A percentile compares a stretch with the other conserved stretches of the same genome.
These are phyloP conservation scores for Rhinatrema bivittatum DNA, from an alignment of 2,797 vertebrate genomes.

Conservation along the genomic window DNA sequence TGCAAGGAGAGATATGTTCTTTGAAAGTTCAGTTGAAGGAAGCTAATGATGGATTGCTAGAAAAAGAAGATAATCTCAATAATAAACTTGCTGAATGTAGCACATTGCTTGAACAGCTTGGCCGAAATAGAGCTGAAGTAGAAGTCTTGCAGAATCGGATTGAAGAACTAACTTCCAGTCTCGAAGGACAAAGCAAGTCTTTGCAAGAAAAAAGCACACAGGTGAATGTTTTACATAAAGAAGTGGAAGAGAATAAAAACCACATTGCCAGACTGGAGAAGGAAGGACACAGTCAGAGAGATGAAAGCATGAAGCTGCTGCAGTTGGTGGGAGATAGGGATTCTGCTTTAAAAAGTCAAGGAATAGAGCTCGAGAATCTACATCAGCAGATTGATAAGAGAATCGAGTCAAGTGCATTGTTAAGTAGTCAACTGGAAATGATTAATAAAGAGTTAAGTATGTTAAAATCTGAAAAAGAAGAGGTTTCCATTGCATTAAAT, in stretches of 20 bases:
- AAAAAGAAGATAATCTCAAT: slow-evolving; percentile 49
- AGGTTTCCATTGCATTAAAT: slow-evolving; percentile 40
- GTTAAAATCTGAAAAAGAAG: slow-evolving; percentile 49
- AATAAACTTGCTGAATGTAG: slow-evolving; percentile 43
- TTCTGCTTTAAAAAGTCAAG: slow-evolving; percentile 24
- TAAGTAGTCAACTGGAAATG: slow-evolving; percentile 53
- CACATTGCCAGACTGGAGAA: slow-evolving; percentile 31
- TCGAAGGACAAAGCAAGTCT: slow-evolving; percentile 51
- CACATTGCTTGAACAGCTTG: slow-evolving; percentile 44
- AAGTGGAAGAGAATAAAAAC: slow-evolving; percentile 38
- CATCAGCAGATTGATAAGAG: slow-evolving; percentile 54
- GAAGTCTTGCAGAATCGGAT: slow-evolving; percentile 63
- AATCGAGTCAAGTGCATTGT: slow-evolving; percentile 38
- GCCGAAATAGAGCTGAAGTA: slow-evolving; percentile 53
- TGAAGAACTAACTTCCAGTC: slow-evolving; percentile 50
- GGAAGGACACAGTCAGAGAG: slow-evolving; percentile 49
- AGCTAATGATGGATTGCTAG: slow-evolving; percentile 26
- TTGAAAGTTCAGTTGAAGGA: slow-evolving; percentile 47
- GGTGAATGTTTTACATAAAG: slow-evolving; percentile 30
- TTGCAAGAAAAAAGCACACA: slow-evolving; percentile 57
- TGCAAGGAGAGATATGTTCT: slow-evolving; percentile 44
- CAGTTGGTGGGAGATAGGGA: slow-evolving; percentile 53
- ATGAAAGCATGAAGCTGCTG: slow-evolving; percentile 27
- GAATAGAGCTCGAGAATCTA: slow-evolving; percentile 40
- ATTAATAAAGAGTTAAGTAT: slow-evolving; percentile 47